A percentile compares a stretch with the other conserved stretches of the same genome.
Conservation (phyloP, 1,140 invertebrate genomes). For the Lanistes nyassanus region DNA sequence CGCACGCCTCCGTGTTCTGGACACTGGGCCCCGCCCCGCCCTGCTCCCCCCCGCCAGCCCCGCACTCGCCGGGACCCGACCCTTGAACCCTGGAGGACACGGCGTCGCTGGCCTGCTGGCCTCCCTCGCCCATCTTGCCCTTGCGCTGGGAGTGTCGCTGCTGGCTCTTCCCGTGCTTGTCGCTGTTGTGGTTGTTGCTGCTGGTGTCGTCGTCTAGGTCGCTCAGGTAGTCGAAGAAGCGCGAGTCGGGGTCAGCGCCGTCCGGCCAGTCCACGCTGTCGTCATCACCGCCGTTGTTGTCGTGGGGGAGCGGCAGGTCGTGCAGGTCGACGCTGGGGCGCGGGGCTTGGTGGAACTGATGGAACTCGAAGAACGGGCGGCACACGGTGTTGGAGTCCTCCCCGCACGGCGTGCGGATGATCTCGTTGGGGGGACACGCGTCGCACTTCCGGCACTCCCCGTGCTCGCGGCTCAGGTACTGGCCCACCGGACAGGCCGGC, state of each 20-base stretch:
- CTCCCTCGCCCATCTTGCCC: background rate
- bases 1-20: background rate
- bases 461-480: background rate
- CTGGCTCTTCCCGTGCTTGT: background rate
- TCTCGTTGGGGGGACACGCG: constrained; percentile 24
- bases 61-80: background rate
- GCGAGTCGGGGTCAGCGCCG: too few relatives aligned
- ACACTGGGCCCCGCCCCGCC: background rate
- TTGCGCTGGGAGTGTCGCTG: background rate
- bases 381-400: constrained; percentile 17
- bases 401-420: constrained; percentile 23
- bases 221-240: too few relatives aligned
- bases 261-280: too few relatives aligned
- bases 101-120: background rate
- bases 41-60: background rate
- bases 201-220: too few relatives aligned
- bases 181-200: too few relatives aligned
- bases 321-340: background rate
- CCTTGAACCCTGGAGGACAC: background rate
- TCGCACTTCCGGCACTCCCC: constrained; percentile 1
- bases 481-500: background rate
- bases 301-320: background rate
- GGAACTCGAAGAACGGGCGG: constrained; percentile 25
- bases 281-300: background rate
- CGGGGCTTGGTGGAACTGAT: constrained; percentile 21